Evolutionary conservation across 2,113 vertebrate genomes (phyloP).

Genomic region (Paracanthobrama guichenoti): DNA sequence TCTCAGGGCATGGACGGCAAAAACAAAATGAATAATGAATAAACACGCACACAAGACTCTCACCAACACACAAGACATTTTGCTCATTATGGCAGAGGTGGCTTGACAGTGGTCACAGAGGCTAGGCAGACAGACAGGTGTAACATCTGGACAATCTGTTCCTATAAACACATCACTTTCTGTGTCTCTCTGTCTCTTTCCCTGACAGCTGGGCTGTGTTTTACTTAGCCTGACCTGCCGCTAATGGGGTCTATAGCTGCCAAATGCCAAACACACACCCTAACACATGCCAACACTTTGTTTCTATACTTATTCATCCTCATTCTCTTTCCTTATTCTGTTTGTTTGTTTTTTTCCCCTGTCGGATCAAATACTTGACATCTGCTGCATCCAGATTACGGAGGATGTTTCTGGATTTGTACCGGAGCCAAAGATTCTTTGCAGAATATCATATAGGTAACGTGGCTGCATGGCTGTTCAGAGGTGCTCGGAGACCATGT

Average conservation of each 20-base stretch:
- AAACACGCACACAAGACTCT: conserved; percentile 33
- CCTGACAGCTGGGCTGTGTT: conserved; percentile 57
- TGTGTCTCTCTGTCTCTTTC: conserved; percentile 48
- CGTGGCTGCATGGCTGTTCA: not conserved
- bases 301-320: conserved; percentile 48
- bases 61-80: conserved; percentile 27
- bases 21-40: conserved; percentile 44
- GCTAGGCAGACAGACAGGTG: conserved; percentile 47
- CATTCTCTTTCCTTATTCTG: conserved; percentile 30
- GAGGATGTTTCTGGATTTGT: conserved; percentile 25
- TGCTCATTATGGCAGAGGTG: conserved; percentile 47
- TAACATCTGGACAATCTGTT: conserved; percentile 57
- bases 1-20: conserved; percentile 7
- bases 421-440: not conserved
- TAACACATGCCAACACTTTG: conserved; percentile 54
- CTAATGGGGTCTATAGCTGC: conserved; percentile 58
- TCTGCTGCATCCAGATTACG: conserved; percentile 33
- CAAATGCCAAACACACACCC: conserved; percentile 54
- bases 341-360: not conserved
- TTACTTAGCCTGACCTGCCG: conserved; percentile 50
- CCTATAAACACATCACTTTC: conserved; percentile 41
- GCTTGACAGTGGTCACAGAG: conserved; percentile 47
- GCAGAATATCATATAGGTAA: not conserved
- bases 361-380: conserved; percentile 35
- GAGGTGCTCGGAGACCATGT: not conserved